Evolutionary conservation across 2,113 vertebrate genomes (phyloP).

Genomic region (Heterochromis multidens): DNA sequence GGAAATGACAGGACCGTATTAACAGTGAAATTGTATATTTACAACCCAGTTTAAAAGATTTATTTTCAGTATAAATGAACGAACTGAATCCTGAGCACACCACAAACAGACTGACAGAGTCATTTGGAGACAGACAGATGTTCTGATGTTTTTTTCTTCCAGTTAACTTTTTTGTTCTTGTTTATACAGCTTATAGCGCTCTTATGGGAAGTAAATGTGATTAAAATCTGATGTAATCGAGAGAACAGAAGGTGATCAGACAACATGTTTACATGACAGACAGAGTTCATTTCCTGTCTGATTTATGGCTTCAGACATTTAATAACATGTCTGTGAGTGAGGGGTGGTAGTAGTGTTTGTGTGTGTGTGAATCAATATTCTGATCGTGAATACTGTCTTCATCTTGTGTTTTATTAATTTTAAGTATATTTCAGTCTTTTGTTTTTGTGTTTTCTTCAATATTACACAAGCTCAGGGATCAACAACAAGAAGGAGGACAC

Average conservation of each 20-base stretch:
- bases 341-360: background rate
- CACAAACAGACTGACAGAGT: background rate
- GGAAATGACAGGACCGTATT: background rate
- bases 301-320: conserved; percentile 4
- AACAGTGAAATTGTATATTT: background rate
- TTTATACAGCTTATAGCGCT: background rate
- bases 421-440: no score
- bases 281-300: conserved; percentile 7
- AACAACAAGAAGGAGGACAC: no score
- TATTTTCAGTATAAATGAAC: fast-evolving
- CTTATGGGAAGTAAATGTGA: background rate
- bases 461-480: no score
- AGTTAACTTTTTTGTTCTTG: background rate
- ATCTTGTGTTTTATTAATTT: no score
- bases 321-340: background rate
- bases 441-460: no score
- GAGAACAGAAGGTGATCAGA: background rate
- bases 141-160: background rate
- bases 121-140: background rate
- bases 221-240: background rate
- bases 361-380: background rate
- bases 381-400: no score
- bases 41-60: fast-evolving
- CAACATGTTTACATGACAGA: background rate
- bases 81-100: background rate